Evolutionary conservation across 2,888 invertebrate species (phyloP).

Genomic region (Ormyrus rosae): DNA sequence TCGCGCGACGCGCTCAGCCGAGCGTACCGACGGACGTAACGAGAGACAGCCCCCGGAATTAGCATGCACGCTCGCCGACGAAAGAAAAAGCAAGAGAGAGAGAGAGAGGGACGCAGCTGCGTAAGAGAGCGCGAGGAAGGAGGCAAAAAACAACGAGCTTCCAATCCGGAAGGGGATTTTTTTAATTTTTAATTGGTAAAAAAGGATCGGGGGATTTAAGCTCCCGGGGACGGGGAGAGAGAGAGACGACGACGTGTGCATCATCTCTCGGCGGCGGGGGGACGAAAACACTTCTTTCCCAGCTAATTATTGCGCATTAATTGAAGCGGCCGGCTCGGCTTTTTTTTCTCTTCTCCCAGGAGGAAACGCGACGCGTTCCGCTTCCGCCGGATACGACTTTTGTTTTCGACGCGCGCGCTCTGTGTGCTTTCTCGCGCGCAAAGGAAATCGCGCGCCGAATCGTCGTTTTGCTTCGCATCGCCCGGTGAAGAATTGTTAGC

Average conservation of each 20-base stretch:
- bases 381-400: not conserved
- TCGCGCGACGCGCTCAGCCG: slow-evolving; percentile 26
- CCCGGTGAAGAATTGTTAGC: too few species aligned
- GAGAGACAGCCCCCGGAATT: slow-evolving; percentile 40
- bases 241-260: not conserved
- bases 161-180: slow-evolving; percentile 62
- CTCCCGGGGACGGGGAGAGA: not conserved
- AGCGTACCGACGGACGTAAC: slow-evolving; percentile 20
- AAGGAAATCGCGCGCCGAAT: too few species aligned
- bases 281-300: slow-evolving; percentile 1
- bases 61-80: slow-evolving; percentile 1
- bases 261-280: not conserved
- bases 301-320: slow-evolving; percentile 46
- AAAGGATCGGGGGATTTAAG: slow-evolving; percentile 59
- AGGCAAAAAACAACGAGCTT: slow-evolving; percentile 26
- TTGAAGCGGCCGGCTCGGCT: slow-evolving; percentile 18
- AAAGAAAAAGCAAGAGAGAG: slow-evolving; percentile 8
- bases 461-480: too few species aligned
- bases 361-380: not conserved
- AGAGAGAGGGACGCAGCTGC: slow-evolving; percentile 9
- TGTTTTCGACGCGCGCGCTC: not conserved
- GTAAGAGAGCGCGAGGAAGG: slow-evolving; percentile 27
- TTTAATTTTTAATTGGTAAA: slow-evolving; percentile 75
- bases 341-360: slow-evolving; percentile 9
- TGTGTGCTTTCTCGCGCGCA: not conserved